Base-by-base conservation (phyloP, 2,888 invertebrate species). In the Vanessa cardui region DNA sequence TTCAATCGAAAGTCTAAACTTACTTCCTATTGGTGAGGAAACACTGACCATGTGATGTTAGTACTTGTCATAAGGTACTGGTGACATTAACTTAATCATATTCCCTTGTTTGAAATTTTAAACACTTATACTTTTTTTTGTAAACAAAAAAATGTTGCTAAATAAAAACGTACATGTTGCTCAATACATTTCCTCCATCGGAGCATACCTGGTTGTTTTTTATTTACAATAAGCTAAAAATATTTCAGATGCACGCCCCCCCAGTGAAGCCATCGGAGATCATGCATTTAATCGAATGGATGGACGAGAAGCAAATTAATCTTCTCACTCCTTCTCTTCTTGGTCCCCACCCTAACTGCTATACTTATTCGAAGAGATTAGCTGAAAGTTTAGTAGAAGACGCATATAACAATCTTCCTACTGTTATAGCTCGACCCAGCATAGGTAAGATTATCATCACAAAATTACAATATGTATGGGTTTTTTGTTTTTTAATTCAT, bases 311-410 rank as follows among this genome's bases (percentile, higher is more conserved):
- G 62, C 94, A 95, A 26, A 78, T 97, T 49, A 92, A 94, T 26
- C 83, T 93, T 26, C 92, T 96, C 6, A 96, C 96, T 0, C 95
- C 95, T 0, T 94, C 94, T 6, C 85, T 97, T 18, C 88, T 97
- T 49, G 93, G 94, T 6, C 95, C 95, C 0, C 97, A 98, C 84
- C 98, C 98, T 0, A 99, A 99, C 87, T 97, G 98, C 8, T 99
- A 99, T 88, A 98, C 98, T 0, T 98, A 96, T 87, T 98, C 98
- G 20, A 99, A 99, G 87, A 95, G 98, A 66, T 92, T 99, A 69
- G 97, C 98, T 0, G 99, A 99, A 85, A 93, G 94, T 62, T 82
- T 98, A 52, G 95, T 98, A 4, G 94, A 95, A n/a, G 94, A 95
- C 46, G 96, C 97, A 77, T 96, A 95, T 73, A 90, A 94, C 0